Conservation (phyloP, 2,888 invertebrate species). For the Limulus polyphemus region DNA sequence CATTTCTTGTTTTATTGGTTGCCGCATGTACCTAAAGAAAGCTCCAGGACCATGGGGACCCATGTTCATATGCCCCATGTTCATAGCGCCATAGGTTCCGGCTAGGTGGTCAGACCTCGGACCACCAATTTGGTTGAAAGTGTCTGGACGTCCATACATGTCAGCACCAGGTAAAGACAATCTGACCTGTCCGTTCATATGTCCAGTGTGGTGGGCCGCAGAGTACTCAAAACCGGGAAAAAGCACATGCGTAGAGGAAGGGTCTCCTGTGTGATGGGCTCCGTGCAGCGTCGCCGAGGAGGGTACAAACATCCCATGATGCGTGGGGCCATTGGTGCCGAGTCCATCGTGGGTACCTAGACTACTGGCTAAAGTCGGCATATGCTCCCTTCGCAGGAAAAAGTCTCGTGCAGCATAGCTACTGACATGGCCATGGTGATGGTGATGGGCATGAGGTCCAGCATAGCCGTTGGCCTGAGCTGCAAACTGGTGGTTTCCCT, state of each 20-base stretch:
- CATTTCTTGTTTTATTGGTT: slow-evolving; percentile 57
- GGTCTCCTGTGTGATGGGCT: slow-evolving; percentile 32
- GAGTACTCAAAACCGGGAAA: slow-evolving; percentile 16
- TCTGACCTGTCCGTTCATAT: slow-evolving; percentile 37
- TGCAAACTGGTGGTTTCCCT: slow-evolving; percentile 9
- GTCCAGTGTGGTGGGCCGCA: slow-evolving; percentile 27
- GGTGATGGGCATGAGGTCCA: slow-evolving; percentile 28
- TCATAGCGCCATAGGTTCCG: slow-evolving; percentile 22
- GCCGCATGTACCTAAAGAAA: slow-evolving; percentile 82
- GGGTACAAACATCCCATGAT: slow-evolving; percentile 21
- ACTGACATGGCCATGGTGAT: slow-evolving; percentile 42
- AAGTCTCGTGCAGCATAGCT: slow-evolving; percentile 75
- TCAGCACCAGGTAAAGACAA: slow-evolving; percentile 36
- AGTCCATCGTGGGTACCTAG: slow-evolving; percentile 42
- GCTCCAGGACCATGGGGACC: slow-evolving; percentile 45
- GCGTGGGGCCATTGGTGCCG: slow-evolving; percentile 28
- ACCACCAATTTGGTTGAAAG: slow-evolving; percentile 33
- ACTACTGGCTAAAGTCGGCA: slow-evolving; percentile 34
- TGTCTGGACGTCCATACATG: slow-evolving; percentile 36
- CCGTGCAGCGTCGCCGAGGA: slow-evolving; percentile 32
- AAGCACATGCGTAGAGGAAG: slow-evolving; percentile 26
- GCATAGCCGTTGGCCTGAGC: slow-evolving; percentile 16
- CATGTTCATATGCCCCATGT: slow-evolving; percentile 24
- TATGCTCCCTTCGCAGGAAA: slow-evolving; percentile 56
- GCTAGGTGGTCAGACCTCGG: slow-evolving; percentile 29